phyloP scores from a whole-genome alignment of 2,888 invertebrate species.

The Xanthia togata region DNA sequence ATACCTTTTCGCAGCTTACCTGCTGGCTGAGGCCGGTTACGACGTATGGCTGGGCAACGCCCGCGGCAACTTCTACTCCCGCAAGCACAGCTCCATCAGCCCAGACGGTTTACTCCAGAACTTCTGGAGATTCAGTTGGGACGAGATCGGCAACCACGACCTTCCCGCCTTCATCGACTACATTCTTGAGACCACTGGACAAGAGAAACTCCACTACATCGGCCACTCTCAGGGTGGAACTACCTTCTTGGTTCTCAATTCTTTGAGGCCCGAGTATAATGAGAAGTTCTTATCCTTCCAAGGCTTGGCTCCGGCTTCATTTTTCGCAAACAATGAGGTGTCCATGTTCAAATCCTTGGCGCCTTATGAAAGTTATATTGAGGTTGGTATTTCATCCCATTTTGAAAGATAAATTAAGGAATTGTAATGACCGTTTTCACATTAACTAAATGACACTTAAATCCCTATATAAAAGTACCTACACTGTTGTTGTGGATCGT shows the following conservation, averaged over 20 bases:
- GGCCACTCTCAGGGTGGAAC: slow-evolving; percentile 85
- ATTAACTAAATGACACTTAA: too few species aligned
- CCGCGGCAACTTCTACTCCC: slow-evolving; percentile 93
- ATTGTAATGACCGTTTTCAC: too few species aligned
- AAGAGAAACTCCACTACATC: slow-evolving; percentile 78
- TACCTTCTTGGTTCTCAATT: slow-evolving; percentile 79
- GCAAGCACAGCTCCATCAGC: slow-evolving; percentile 71
- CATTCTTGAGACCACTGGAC: slow-evolving; percentile 70
- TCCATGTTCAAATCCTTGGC: slow-evolving; percentile 66
- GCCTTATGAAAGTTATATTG: slow-evolving; percentile 70
- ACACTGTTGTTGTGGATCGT: too few species aligned
- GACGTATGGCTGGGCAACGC: slow-evolving; percentile 95
- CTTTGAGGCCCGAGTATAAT: slow-evolving; percentile 80
- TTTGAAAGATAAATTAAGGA: background rate
- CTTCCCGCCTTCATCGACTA: slow-evolving; percentile 77
- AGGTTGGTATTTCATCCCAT: slow-evolving; percentile 66
- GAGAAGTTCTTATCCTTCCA: slow-evolving; percentile 79
- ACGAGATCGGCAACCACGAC: slow-evolving; percentile 79
- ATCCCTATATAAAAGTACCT: too few species aligned
- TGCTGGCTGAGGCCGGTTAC: slow-evolving; percentile 91
- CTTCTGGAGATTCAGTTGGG: slow-evolving; percentile 83
- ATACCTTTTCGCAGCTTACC: slow-evolving; percentile 71
- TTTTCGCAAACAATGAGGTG: slow-evolving; percentile 73
- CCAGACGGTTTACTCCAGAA: slow-evolving; percentile 71
- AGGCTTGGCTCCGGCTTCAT: slow-evolving; percentile 82